Evolutionary conservation across 30 jellyfish, hydroid and myxozoan species (phyloP).

Genomic region (Clytia hemisphaerica): DNA sequence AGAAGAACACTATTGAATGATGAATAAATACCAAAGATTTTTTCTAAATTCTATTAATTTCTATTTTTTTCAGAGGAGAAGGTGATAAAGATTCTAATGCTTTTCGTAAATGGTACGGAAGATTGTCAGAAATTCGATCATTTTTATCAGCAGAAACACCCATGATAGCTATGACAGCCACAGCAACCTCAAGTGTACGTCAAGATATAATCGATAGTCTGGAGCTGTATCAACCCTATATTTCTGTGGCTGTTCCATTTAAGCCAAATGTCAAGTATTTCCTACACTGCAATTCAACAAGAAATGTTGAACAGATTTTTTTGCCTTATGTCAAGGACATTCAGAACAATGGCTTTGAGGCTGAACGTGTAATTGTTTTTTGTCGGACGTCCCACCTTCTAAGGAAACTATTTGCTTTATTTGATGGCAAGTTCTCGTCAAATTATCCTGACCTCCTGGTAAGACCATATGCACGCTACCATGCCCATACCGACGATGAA

Average conservation of each 20-base stretch:
- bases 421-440: neutral
- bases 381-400: neutral
- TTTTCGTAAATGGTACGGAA: neutral
- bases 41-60: too few relatives aligned
- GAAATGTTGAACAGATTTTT: neutral
- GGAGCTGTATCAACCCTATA: neutral
- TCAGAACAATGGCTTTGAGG: neutral
- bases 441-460: neutral
- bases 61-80: constrained; percentile 1
- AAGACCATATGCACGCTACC: constrained; percentile 17
- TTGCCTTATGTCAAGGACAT: neutral
- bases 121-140: neutral
- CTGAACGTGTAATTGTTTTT: neutral
- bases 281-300: neutral
- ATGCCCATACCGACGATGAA: constrained; percentile 10
- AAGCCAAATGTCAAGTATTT: constrained; percentile 6
- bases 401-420: neutral
- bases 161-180: constrained; percentile 13
- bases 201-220: neutral
- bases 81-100: neutral
- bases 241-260: constrained; percentile 3
- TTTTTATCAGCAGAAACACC: constrained; percentile 9
- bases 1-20: too few relatives aligned
- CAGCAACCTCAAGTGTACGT: constrained; percentile 19
- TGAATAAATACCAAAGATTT: too few relatives aligned